Percentiles rank a stretch among this genome's conserved stretches.
These are phyloP conservation scores for Sphecodes monilicornis DNA, from an alignment of 2,888 invertebrate genomes.

Conservation along the genomic window DNA sequence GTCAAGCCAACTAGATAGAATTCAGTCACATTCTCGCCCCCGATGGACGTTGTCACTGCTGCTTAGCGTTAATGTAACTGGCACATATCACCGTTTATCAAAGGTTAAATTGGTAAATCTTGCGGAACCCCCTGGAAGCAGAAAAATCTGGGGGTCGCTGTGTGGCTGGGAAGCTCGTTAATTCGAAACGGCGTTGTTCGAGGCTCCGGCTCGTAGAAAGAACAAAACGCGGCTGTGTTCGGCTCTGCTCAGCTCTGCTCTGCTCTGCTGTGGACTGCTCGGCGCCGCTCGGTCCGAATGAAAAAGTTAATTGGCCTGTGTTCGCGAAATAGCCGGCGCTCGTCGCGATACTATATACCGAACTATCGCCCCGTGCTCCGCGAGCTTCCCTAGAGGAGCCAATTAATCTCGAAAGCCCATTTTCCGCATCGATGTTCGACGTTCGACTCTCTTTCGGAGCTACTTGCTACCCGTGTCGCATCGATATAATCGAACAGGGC, in stretches of 20 bases:
- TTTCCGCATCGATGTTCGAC: conserved; percentile 10
- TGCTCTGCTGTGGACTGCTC: too few species aligned
- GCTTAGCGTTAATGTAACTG: background rate
- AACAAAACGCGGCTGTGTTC: conserved; percentile 41
- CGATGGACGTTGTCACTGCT: background rate
- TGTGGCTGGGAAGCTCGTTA: conserved; percentile 51
- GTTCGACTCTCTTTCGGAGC: conserved; percentile 10
- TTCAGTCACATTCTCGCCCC: background rate
- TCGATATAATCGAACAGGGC: background rate
- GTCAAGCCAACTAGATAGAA: background rate
- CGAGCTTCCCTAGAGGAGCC: conserved; percentile 12
- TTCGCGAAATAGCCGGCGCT: conserved; percentile 51
- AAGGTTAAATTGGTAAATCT: conserved; percentile 26
- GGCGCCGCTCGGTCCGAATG: conserved; percentile 9
- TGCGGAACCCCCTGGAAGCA: conserved; percentile 6
- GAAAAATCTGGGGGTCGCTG: conserved; percentile 41
- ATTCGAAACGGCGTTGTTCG: conserved; percentile 60
- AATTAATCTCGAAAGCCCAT: conserved; percentile 32
- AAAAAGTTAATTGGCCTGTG: conserved; percentile 69
- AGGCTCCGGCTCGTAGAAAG: conserved; percentile 29
- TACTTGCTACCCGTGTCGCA: background rate
- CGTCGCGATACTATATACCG: conserved; percentile 39
- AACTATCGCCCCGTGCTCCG: conserved; percentile 10
- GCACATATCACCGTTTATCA: background rate
- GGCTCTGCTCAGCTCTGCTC: background rate